Percentiles rank a stretch among this genome's conserved stretches.
Conservation (phyloP, 1,140 invertebrate genomes). For the Caenorhabditis remanei region DNA sequence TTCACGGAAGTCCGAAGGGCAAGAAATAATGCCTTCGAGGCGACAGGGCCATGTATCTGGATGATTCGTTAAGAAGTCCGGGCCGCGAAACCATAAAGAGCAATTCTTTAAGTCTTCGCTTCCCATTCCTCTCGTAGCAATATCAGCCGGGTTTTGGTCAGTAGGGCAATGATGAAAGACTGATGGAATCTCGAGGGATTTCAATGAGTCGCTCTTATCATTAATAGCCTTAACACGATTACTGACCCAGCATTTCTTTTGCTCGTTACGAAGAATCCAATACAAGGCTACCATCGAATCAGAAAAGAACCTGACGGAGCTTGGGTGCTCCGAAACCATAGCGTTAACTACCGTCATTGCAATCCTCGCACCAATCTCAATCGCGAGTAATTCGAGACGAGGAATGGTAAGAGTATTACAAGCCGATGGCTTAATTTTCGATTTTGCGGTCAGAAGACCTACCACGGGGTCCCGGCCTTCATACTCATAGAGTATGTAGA, state of each 20-base stretch:
- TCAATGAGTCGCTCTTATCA: background rate
- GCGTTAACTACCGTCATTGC: background rate
- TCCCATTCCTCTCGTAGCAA: background rate
- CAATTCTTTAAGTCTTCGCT: background rate
- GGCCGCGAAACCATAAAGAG: background rate
- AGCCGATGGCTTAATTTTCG: background rate
- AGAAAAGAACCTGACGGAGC: too few species aligned
- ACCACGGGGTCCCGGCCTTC: background rate
- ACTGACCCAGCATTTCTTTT: too few species aligned
- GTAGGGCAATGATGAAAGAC: background rate
- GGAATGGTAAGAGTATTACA: background rate
- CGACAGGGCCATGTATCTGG: background rate
- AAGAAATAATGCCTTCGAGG: background rate
- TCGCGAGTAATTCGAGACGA: background rate
- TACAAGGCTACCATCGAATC: too few species aligned
- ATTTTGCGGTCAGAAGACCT: background rate
- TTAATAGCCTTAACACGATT: background rate
- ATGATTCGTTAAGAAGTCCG: background rate
- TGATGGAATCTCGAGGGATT: background rate
- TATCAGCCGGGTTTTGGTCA: background rate
- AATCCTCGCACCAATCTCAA: background rate
- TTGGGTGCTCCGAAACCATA: too few species aligned
- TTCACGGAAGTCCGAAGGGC: background rate
- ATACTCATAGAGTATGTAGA: background rate
- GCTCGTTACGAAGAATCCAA: background rate